These are phyloP conservation scores for Leucosticte australis DNA, from an alignment of 2,113 vertebrate species.

Conservation along the genomic window DNA sequence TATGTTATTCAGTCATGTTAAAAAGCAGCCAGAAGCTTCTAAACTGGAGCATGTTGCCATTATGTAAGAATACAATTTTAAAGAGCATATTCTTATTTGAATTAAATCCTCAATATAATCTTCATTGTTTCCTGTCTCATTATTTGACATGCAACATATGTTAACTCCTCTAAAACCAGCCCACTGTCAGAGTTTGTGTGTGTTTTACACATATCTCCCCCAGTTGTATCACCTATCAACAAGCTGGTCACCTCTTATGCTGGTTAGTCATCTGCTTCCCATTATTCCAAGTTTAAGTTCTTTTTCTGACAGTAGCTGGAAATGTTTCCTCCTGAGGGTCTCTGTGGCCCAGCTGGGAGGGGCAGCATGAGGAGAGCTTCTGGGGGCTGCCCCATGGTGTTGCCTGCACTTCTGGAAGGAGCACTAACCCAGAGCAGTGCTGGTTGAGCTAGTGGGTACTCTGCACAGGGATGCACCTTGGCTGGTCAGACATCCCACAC, in stretches of 20 bases:
- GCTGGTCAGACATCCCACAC: not conserved
- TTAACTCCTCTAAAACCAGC: not conserved
- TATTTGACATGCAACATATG: not conserved
- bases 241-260: not conserved
- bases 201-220: not conserved
- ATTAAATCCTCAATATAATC: not conserved
- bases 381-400: accelerated
- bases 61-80: not conserved
- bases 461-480: not conserved
- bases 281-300: not conserved
- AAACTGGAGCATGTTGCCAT: not conserved
- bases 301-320: not conserved
- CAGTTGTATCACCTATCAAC: not conserved
- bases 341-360: not conserved
- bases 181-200: not conserved
- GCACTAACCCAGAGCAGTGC: not conserved
- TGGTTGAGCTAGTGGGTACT: not conserved
- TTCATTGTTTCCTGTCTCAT: not conserved
- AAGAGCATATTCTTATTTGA: not conserved
- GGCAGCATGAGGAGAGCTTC: not conserved
- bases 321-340: not conserved
- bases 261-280: not conserved
- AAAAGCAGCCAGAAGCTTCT: not conserved
- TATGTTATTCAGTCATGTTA: not conserved
- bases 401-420: not conserved